Evolutionary conservation across 1,140 invertebrate genomes (phyloP), one percentile per base, ranked within the genome.

Genomic region (Pseudomyrmex gracilis): DNA sequence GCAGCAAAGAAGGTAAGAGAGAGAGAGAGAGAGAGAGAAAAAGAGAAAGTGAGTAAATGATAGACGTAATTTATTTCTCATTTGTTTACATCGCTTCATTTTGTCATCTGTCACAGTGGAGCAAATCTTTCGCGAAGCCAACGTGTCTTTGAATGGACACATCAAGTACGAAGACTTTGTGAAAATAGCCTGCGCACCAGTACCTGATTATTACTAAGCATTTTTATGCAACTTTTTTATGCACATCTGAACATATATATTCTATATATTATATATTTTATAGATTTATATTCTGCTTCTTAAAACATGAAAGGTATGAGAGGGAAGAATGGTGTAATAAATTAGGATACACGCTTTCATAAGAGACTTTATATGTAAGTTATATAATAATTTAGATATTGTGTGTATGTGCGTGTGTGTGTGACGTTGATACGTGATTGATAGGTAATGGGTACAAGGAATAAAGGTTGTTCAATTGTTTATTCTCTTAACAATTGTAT

Each of bases 111-210:
- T 95, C 95, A 57, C 94, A 97, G 98, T 99, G 53, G 98, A 99
- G 90, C 97, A 98, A 78, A 98, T 99, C 73, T 98, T 99, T 90
- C 95, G 98, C 17, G 98, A 99, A 93, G 98, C 98, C 0, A 98
- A 98, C 92, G 97, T 99, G 5, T 96, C 96, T 2, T 96, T 97
- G 49, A 97, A 96, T 90, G 98, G 97, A 17, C 96, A 96, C 12
- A 97, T 99, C 0, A 96, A 97, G 57, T 99, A 99, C 92, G 97
- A 98, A 90, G 98, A 99, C 91, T 99, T 99, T 94, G 97, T 99
- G 0, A 98, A 98, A 93, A 98, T 98, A 89, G 97, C 98, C 8
- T 98, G 98, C 94, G 98, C 98, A 22, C 98, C 98, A 4, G 97
- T 98, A 17, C 98, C 98, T 24, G 98, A 99, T 94, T 99, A 99